These are phyloP conservation scores for Drosophila prostipennis DNA, from an alignment of 2,888 invertebrate species.

Conservation along the genomic window DNA sequence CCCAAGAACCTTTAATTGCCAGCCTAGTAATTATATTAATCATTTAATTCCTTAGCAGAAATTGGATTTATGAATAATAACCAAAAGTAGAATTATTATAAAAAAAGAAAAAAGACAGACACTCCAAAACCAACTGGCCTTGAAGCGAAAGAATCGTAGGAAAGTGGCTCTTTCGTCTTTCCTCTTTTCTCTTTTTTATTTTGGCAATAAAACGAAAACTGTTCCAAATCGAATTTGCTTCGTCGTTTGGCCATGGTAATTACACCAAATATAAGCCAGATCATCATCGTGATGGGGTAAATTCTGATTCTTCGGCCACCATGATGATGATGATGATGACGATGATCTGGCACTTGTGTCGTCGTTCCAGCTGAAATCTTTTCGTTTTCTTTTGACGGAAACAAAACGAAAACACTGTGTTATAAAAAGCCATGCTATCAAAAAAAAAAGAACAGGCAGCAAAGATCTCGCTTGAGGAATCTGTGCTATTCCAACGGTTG, in stretches of 20 bases:
- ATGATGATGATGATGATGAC: slow-evolving; percentile 23
- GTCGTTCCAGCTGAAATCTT: slow-evolving; percentile 72
- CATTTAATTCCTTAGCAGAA: not conserved
- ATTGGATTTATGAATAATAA: not conserved
- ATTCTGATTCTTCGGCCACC: slow-evolving; percentile 1
- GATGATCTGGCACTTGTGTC: slow-evolving; percentile 60
- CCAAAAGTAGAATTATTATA: not conserved
- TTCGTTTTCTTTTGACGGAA: slow-evolving; percentile 66
- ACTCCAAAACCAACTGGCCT: slow-evolving; percentile 10
- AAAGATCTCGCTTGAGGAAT: slow-evolving; percentile 43
- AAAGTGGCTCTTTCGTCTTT: slow-evolving; percentile 3
- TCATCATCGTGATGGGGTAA: slow-evolving; percentile 24
- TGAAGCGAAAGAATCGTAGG: not conserved
- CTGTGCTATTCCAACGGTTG: slow-evolving; percentile 71
- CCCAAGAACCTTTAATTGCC: no score
- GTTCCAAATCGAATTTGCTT: slow-evolving; percentile 32
- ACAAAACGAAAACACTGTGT: slow-evolving; percentile 10
- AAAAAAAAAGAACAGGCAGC: slow-evolving; percentile 3
- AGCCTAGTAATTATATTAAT: not conserved
- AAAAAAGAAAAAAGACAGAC: not conserved
- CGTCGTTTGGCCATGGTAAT: slow-evolving; percentile 35
- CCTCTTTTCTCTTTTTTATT: slow-evolving; percentile 13
- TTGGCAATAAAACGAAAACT: slow-evolving; percentile 43
- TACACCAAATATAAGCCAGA: slow-evolving; percentile 25
- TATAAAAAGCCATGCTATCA: not conserved